Base-by-base conservation (phyloP, 1,140 invertebrate species). In the Dendrolimus kikuchii region DNA sequence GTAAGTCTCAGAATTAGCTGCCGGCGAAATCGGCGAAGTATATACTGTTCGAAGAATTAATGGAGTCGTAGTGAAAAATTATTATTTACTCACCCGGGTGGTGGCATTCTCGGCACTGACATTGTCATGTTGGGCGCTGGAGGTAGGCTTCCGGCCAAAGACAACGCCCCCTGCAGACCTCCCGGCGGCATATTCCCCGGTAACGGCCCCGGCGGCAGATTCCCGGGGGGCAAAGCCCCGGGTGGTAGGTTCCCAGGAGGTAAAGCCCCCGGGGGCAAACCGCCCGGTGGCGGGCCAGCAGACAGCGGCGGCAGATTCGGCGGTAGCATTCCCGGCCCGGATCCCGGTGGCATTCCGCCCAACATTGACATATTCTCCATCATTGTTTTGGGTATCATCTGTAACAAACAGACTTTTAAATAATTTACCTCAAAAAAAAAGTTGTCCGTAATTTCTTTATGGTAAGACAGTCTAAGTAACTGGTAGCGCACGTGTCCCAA, bases 281-380 rank as follows among this genome's bases (percentile, higher is more conserved):
- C 6, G 9, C 38, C 42, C 0, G 49, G 52, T 0, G 66, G 50
- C 38, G 58, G 9, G 39, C 40, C 45, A 42, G 54, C 41, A 23
- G 55, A 36, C 44, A 61, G 59, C 5, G 56, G 57, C 4, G 57
- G 51, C 59, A 67, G 49, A 5, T 55, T 40, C 0, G 63, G 58
- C 45, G 90, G 90, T 48, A 68, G 10, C 42, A 61, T 49, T 40
- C 49, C 55, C 37, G 63, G 40, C 42, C 53, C 90, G 7, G 92
- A 88, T 38, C 92, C 90, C 76, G 91, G 91, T 66, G 90, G 91
- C 37, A 91, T 92, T 60, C 92, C 91, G 49, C 77, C 73, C 71
- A 88, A 62, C 53, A 70, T 70, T 4, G 62, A 52, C 57, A 74
- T 64, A 46, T 61, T 72, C 62, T 74, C 73, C 54, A 64, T 57